These are phyloP conservation scores for Clarias platycephalus DNA, from an alignment of 2,797 vertebrate species.

Conservation along the genomic window DNA sequence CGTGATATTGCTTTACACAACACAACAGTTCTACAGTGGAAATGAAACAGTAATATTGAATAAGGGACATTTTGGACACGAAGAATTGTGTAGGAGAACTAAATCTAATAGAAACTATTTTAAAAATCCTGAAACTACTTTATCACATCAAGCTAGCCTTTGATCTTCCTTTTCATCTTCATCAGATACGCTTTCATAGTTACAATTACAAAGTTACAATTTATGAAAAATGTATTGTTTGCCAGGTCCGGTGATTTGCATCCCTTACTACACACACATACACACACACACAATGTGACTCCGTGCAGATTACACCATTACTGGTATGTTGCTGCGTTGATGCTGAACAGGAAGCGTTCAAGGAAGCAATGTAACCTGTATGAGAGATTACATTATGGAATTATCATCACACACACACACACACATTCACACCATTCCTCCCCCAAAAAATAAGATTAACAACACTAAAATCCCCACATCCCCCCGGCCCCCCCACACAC, in stretches of 20 bases:
- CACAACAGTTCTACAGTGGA: too few species aligned
- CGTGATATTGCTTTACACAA: background rate
- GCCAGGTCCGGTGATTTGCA: too few species aligned
- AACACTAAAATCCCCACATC: conserved; percentile 54
- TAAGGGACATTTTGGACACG: background rate
- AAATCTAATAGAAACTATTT: background rate
- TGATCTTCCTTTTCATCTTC: background rate
- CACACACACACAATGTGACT: conserved; percentile 3
- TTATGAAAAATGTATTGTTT: background rate
- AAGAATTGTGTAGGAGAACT: background rate
- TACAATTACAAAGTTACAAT: background rate
- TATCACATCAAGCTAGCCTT: too few species aligned
- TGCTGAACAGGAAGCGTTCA: conserved; percentile 59
- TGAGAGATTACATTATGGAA: conserved; percentile 72
- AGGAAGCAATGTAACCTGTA: conserved; percentile 71
- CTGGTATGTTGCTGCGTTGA: conserved; percentile 19
- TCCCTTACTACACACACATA: background rate
- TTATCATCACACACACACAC: background rate
- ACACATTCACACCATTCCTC: conserved; percentile 23
- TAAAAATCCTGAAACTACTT: too few species aligned
- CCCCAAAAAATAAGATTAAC: conserved; percentile 66
- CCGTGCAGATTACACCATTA: conserved; percentile 2
- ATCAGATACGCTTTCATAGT: background rate
- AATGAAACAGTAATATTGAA: background rate
- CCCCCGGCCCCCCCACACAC: too few species aligned